Conservation (phyloP, 1,140 invertebrate genomes). For the Drosophila varians region DNA sequence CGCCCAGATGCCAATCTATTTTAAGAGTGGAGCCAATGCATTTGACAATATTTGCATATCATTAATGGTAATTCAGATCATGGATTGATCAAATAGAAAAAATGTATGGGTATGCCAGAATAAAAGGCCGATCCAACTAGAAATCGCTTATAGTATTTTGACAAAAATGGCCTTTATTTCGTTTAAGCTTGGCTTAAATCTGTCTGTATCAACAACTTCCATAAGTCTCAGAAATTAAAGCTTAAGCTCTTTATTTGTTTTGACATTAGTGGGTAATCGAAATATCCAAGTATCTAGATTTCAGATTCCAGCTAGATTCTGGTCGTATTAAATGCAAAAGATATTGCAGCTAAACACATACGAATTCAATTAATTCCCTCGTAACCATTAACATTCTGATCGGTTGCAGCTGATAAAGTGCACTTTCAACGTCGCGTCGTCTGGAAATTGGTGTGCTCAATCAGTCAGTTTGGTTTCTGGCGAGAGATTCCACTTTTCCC, state of each 20-base stretch:
- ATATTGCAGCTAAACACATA: not conserved
- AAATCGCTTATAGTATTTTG: too few relatives aligned
- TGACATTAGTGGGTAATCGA: not conserved
- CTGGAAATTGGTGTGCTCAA: conserved; percentile 41
- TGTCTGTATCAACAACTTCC: too few relatives aligned
- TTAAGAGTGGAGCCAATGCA: conserved; percentile 21
- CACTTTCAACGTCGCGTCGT: conserved; percentile 28
- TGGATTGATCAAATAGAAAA: not conserved
- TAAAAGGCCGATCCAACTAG: too few relatives aligned
- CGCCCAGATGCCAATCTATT: conserved; percentile 3
- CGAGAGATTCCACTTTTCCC: conserved; percentile 45
- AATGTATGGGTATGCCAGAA: too few relatives aligned
- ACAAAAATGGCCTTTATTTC: too few relatives aligned
- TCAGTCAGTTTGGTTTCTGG: conserved; percentile 25
- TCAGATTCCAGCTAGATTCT: conserved; percentile 16
- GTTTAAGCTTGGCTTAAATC: too few relatives aligned
- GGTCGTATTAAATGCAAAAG: conserved; percentile 29
- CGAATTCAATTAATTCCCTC: conserved; percentile 27
- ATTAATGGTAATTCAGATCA: not conserved
- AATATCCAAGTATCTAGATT: not conserved
- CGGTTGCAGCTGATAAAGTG: conserved; percentile 24
- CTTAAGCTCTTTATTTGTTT: not conserved
- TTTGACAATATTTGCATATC: conserved; percentile 29
- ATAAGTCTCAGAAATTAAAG: not conserved
- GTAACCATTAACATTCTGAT: conserved; percentile 39